Base-by-base conservation (phyloP, 2,888 invertebrate species). In the Eristalis arbustorum region DNA sequence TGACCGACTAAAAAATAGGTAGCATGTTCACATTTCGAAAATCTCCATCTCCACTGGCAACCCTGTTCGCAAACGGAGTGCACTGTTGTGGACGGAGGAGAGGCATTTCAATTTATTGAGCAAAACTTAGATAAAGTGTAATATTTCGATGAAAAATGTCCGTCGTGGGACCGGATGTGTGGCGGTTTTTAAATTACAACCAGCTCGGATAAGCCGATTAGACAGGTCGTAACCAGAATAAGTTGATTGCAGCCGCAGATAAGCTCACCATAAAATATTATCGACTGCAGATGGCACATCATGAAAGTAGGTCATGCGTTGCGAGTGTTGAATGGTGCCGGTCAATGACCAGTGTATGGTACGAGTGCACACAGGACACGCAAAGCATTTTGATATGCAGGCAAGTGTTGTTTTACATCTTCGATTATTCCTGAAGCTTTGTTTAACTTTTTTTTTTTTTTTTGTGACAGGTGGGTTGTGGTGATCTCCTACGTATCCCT, bases 31-130 rank as follows among this genome's bases (percentile, higher is more conserved):
- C 1, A 34, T 34, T 34, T 34, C 11, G 4, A 11, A 34, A 34
- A 34, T 3, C 10, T 34, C 0, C 11, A 11, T 34, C 10, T 8
- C 10, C 34, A 1, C 11, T 61, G 71, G 71, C 71, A 71, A 71
- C 71, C 61, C 71, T 61, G 13, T 3, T 1, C 22, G 14, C 59
- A 40, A 1, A 22, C 56, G 10, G 22, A 0, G 37, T 37, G 34
- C 67, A 56, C 57, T 37, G 5, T n/a, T 37, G 5, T n/a, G 25
- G 5, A 31, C 5, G 3, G 31, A 8, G 6, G 25, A 25, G 37
- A 61, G 25, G 59, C 40, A 40, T 71, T 71, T 71, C 61, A 71
- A 61, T 71, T 71, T 64, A 64, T 64, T 40, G 25, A 40, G 25
- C n/a, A 8, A 61, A 71, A 40, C 37, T 40, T 40, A 71, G 61